A percentile compares a stretch with the other conserved stretches of the same genome.
phyloP scores from a whole-genome alignment of 2,797 vertebrate species.

The Peromyscus melanophrys region DNA sequence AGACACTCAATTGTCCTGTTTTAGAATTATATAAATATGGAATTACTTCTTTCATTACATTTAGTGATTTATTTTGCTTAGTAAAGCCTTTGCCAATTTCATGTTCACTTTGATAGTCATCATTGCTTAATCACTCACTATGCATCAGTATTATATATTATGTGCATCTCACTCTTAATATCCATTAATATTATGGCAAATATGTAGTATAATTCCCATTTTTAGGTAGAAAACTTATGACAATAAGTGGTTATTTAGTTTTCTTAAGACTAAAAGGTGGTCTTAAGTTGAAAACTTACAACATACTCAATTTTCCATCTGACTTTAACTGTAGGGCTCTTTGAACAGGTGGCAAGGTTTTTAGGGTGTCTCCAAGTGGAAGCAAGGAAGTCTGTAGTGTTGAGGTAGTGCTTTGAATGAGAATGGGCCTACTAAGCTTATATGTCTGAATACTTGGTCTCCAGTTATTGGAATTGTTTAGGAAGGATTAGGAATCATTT shows the following conservation, averaged over 20 bases:
- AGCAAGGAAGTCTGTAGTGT: no score
- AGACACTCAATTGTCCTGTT: background rate
- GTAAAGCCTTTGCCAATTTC: background rate
- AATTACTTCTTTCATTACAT: slow-evolving; percentile 11
- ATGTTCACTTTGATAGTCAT: background rate
- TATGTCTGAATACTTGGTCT: no score
- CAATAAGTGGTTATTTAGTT: background rate
- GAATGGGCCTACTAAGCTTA: no score
- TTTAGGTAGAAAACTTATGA: background rate
- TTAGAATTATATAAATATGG: background rate
- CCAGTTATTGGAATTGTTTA: no score
- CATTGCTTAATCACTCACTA: slow-evolving; percentile 9
- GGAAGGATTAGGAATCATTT: no score
- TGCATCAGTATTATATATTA: background rate
- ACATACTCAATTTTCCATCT: no score
- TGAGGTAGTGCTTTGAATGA: no score
- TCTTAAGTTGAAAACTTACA: no score
- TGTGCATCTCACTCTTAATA: background rate
- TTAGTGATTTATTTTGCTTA: background rate
- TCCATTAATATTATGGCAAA: background rate
- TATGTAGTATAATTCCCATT: background rate
- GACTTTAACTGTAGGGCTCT: no score
- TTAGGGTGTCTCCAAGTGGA: no score
- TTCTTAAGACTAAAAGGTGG: background rate
- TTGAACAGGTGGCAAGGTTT: no score